Evolutionary conservation across 2,113 vertebrate species (phyloP), one percentile per base, ranked within the genome.

Genomic region (Dicaeum eximium): DNA sequence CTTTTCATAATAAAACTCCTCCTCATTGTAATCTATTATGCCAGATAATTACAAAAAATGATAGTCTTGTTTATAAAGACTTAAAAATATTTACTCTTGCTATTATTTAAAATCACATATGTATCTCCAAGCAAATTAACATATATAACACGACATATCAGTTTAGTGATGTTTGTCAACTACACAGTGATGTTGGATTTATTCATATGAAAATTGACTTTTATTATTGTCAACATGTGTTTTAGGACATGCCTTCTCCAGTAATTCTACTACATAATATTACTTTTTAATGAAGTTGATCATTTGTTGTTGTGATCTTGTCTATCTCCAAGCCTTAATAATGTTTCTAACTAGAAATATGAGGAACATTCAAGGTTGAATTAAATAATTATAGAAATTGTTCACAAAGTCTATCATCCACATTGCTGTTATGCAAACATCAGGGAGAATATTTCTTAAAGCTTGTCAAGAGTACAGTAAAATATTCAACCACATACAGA

Each of bases 61-160:
- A 57, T 8, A 1, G 27, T 48, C 11, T 48, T 80, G 4, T 11
- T 80, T 82, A 84, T 47, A 66, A 77, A 67, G 7, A 44, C 33
- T 69, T 33, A 10, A 70, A 89, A 80, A 66, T 42, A 67, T 28
- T 70, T 93, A 42, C 13, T 40, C 2, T 44, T 84, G 25, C 15
- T 74, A 28, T 78, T 45, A 61, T 67, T 75, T 56, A 51, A 78
- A 84, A 40, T 6, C 5, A 23, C 0, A 0, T 50, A 67, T 28
- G 4, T 42, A 57, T 73, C 25, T 62, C 37, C 77, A 53, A 77
- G 31, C 6, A 86, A 42, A 73, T 53, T 44, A 71, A 47, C 6
- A 25, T 6, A 35, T 28, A 11, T 18, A 65, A 38, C 4, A 37
- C 0, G 0, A 19, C 3, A 3, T 33, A 50, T 6, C 1, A 2